These are phyloP conservation scores for Oxyteleia sp. DNA, from an alignment of 2,888 invertebrate genomes.

Conservation along the genomic window DNA sequence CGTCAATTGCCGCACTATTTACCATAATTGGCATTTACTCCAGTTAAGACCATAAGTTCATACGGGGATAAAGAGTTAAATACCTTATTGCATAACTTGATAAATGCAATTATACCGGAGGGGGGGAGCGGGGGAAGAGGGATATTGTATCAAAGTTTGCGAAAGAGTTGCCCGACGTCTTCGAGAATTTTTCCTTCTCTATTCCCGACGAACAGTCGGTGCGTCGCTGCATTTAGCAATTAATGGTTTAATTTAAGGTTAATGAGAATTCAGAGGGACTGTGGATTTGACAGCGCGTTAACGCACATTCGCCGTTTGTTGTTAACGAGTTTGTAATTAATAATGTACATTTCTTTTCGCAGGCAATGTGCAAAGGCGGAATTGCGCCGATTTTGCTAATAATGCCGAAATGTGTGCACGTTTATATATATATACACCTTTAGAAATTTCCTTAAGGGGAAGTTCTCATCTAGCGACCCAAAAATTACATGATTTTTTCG, in stretches of 20 bases:
- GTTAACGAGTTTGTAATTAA: too few relatives aligned
- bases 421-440: too few relatives aligned
- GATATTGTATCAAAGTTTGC: conserved; percentile 30
- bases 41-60: conserved; percentile 71
- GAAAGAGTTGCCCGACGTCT: conserved; percentile 19
- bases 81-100: conserved; percentile 68
- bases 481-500: too few relatives aligned
- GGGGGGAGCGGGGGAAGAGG: background rate
- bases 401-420: too few relatives aligned
- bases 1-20: conserved; percentile 73
- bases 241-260: background rate
- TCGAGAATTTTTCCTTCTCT: background rate
- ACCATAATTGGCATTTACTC: conserved; percentile 74
- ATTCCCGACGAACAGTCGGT: background rate
- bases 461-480: too few relatives aligned
- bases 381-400: too few relatives aligned
- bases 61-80: conserved; percentile 68
- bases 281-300: background rate
- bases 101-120: conserved; percentile 58
- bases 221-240: background rate
- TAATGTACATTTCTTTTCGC: too few relatives aligned
- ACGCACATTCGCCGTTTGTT: too few relatives aligned
- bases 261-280: background rate
- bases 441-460: too few relatives aligned
- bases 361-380: too few relatives aligned